Percentiles rank a stretch among this genome's conserved stretches.
phyloP scores from a whole-genome alignment of 2,888 invertebrate species.

The Dromius quadrimaculatus region DNA sequence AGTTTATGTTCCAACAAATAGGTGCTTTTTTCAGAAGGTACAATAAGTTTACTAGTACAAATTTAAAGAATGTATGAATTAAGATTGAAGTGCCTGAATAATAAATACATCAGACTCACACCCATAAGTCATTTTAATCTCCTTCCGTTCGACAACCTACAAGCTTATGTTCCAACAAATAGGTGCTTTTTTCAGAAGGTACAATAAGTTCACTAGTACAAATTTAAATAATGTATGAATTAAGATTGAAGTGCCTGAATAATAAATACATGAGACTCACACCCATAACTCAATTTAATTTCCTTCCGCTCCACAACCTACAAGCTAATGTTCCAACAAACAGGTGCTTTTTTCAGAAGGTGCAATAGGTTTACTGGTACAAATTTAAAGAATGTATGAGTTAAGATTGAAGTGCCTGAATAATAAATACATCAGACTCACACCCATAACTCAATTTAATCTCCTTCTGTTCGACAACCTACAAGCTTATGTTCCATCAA shows the following conservation, averaged over 20 bases:
- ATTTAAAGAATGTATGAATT: neutral
- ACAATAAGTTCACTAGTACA: too few species aligned
- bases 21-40: too few species aligned
- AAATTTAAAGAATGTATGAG: constrained; percentile 7
- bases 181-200: too few species aligned
- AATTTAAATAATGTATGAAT: constrained; percentile 7
- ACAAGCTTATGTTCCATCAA: neutral
- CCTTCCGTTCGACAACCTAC: constrained; percentile 16
- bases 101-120: constrained; percentile 1
- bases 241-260: constrained; percentile 21
- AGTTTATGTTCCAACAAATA: too few species aligned
- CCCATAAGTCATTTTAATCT: constrained; percentile 13
- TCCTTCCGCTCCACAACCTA: constrained; percentile 31
- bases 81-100: too few species aligned
- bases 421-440: constrained; percentile 13
- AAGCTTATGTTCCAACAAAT: too few species aligned
- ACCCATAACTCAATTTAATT: constrained; percentile 25
- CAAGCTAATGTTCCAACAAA: neutral
- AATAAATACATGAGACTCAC: constrained; percentile 15
- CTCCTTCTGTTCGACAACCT: constrained; percentile 33
- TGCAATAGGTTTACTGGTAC: neutral
- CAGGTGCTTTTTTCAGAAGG: constrained; percentile 41
- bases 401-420: constrained; percentile 20
- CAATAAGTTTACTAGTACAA: too few species aligned
- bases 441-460: constrained; percentile 29